Conservation (phyloP, 2,113 vertebrate genomes). For the Rhadina sibilatrix region DNA sequence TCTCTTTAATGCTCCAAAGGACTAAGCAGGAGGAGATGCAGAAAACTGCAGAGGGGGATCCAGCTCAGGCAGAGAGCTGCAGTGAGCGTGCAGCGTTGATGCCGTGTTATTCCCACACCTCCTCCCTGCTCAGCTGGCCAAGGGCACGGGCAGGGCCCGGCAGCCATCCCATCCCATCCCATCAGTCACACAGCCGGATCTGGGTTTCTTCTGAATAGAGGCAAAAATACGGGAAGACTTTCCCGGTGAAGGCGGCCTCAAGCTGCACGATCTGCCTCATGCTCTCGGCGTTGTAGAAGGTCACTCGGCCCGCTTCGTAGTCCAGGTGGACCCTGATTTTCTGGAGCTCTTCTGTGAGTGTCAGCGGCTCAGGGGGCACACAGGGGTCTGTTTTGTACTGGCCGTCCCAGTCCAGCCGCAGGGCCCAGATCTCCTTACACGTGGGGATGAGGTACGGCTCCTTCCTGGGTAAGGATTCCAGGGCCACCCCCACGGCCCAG, state of each 20-base stretch:
- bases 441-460: background rate
- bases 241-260: constrained; percentile 6
- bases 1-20: constrained; percentile 19
- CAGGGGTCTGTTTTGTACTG: background rate
- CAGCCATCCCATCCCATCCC: accelerated
- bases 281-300: background rate
- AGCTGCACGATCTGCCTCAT: background rate
- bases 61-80: background rate
- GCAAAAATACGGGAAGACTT: constrained; percentile 42
- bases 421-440: constrained; percentile 9
- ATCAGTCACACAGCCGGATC: background rate
- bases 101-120: background rate
- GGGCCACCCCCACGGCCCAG: constrained; percentile 70
- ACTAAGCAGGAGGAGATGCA: background rate
- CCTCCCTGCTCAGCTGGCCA: background rate
- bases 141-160: accelerated
- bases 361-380: background rate
- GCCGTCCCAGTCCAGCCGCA: background rate
- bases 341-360: background rate
- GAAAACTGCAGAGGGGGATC: accelerated
- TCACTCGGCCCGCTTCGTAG: background rate
- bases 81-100: accelerated
- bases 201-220: background rate
- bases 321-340: constrained; percentile 36
- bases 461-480: constrained; percentile 60